A percentile compares a stretch with the other conserved stretches of the same genome.
Evolutionary conservation across 2,113 vertebrate species (phyloP).

Genomic region (Strigops habroptila): DNA sequence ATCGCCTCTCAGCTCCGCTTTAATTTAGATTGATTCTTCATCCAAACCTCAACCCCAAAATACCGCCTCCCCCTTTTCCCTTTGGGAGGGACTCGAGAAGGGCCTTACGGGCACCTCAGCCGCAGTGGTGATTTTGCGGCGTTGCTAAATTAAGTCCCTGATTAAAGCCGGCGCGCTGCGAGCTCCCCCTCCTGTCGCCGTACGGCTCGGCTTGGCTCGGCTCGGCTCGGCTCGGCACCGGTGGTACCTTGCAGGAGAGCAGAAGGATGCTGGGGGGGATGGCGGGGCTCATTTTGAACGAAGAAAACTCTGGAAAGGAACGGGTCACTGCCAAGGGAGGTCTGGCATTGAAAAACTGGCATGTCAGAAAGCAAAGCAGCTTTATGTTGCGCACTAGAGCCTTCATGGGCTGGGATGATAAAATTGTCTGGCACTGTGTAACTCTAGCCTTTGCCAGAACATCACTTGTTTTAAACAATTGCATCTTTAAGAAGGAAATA

Average conservation of each 20-base stretch:
- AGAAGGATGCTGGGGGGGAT: not conserved
- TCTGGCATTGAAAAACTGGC: not conserved
- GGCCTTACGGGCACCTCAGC: not conserved
- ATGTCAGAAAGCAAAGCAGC: not conserved
- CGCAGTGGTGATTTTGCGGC: not conserved
- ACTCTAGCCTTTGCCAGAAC: constrained; percentile 11
- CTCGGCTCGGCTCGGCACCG: not conserved
- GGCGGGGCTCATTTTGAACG: not conserved
- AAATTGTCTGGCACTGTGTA: not conserved
- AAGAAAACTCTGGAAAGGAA: not conserved
- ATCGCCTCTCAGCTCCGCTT: not conserved
- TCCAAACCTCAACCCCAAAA: not conserved
- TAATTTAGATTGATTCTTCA: not conserved
- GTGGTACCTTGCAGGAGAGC: fast-evolving
- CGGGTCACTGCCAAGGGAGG: not conserved
- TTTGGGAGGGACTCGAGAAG: not conserved
- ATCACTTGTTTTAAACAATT: not conserved
- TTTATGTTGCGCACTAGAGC: not conserved
- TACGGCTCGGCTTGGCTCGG: not conserved
- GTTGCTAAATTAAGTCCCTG: not conserved
- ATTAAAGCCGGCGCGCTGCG: not conserved
- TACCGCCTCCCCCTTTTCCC: fast-evolving
- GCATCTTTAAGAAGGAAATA: constrained; percentile 12
- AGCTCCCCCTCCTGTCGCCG: constrained; percentile 57
- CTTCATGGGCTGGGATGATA: constrained; percentile 28